phyloP scores from a whole-genome alignment of 1,140 invertebrate species.

The Euwallacea similis region DNA sequence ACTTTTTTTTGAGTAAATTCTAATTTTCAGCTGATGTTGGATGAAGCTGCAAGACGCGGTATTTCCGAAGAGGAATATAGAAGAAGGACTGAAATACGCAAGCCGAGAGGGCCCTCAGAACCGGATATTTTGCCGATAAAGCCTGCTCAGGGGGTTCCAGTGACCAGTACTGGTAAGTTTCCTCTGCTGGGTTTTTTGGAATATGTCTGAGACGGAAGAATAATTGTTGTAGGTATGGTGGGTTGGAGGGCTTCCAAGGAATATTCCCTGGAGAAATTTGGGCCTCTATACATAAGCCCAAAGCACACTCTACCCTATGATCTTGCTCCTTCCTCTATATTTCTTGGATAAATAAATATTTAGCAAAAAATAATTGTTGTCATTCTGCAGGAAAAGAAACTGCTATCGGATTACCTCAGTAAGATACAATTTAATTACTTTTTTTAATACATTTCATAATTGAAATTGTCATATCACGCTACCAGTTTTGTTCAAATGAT shows the following conservation, averaged over 20 bases:
- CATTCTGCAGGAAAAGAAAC: too few species aligned
- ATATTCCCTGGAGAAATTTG: constrained; percentile 38
- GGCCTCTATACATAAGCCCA: constrained; percentile 36
- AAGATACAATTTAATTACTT: too few species aligned
- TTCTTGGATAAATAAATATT: constrained; percentile 30
- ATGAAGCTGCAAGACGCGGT: constrained; percentile 27
- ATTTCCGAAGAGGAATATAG: constrained; percentile 25
- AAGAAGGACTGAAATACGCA: constrained; percentile 15
- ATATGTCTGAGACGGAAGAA: not conserved
- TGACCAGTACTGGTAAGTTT: constrained; percentile 30
- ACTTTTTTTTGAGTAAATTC: not conserved
- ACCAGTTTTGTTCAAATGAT: too few species aligned
- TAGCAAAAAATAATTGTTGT: not conserved
- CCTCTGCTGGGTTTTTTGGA: not conserved
- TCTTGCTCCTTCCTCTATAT: constrained; percentile 21
- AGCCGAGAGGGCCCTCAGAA: constrained; percentile 14
- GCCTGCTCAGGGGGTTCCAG: constrained; percentile 12
- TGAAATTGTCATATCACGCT: too few species aligned
- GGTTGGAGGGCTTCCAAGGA: constrained; percentile 29
- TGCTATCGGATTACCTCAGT: too few species aligned
- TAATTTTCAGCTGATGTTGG: constrained; percentile 10
- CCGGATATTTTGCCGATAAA: constrained; percentile 23
- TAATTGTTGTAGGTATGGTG: constrained; percentile 11
- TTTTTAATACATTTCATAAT: too few species aligned
- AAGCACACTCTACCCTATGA: constrained; percentile 31